These are phyloP conservation scores for Polylopha cassiicola DNA, from an alignment of 2,888 invertebrate genomes.

Conservation along the genomic window DNA sequence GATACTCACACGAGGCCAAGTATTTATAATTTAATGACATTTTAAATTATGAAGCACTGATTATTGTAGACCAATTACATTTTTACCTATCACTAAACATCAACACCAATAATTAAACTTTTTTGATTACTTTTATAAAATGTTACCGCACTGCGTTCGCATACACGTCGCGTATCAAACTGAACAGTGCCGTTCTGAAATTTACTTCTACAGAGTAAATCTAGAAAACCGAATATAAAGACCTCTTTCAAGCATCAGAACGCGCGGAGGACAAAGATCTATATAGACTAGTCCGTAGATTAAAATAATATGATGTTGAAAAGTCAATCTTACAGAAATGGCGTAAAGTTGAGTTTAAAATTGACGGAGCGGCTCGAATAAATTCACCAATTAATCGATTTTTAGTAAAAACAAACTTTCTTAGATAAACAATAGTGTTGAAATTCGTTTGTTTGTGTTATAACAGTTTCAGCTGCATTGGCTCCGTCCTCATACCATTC, in stretches of 20 bases:
- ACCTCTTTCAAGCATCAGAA: conserved; percentile 22
- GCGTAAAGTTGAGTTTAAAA: conserved; percentile 5
- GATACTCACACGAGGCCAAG: too few relatives aligned
- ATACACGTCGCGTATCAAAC: conserved; percentile 38
- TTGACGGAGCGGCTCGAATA: conserved; percentile 4
- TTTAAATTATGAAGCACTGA: too few relatives aligned
- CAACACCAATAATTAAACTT: not conserved
- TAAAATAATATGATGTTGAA: not conserved
- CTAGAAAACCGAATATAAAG: conserved; percentile 26
- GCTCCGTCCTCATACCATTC: not conserved
- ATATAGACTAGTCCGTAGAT: not conserved
- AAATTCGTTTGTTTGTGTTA: conserved; percentile 18
- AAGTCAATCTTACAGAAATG: not conserved
- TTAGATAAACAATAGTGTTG: conserved; percentile 25
- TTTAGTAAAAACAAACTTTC: conserved; percentile 18
- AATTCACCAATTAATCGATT: conserved; percentile 17
- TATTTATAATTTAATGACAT: too few relatives aligned
- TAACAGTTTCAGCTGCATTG: conserved; percentile 2
- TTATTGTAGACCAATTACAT: too few relatives aligned
- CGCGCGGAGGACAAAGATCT: not conserved
- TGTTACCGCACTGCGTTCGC: conserved; percentile 39
- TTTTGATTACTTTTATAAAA: not conserved
- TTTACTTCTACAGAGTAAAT: conserved; percentile 29
- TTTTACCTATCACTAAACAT: not conserved
- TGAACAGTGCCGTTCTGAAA: conserved; percentile 55